Evolutionary conservation across 2,888 invertebrate genomes (phyloP), one percentile per base, ranked within the genome.

Genomic region (Chorisops tibialis): DNA sequence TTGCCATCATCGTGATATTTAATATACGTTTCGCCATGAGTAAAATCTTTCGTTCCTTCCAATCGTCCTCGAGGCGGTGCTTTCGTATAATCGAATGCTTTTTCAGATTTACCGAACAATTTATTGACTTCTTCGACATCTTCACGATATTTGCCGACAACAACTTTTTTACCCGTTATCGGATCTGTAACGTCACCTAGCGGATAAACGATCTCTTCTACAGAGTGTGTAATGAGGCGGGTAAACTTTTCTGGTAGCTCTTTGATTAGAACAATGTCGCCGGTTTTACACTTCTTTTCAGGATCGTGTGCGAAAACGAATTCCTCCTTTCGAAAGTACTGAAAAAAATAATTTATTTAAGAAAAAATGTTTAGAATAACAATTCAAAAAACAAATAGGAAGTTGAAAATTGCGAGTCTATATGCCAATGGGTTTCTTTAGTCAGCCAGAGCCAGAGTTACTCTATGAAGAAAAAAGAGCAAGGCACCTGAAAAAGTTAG

Each of bases 161-260:
- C 86, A 41, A 89, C 86, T 76, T 88, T 88, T 73, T 90, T 91
- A 14, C 89, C 89, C 45, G 89, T 88, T 21, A 94, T 79, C 2
- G 94, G 94, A 77, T 93, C 92, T n/a, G 86, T 89, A 54, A 92
- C 80, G 77, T 94, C 91, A 68, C 94, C 94, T 69, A 88, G 79
- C 2, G 88, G 88, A 76, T 89, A 91, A 14, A 94, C 83, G 4
- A 93, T 83, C 74, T 92, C 85, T 70, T 88, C 81, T 0, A 94
- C 85, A 79, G 86, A 82, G 72, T 93, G 93, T 6, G 89, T 88
- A 9, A 94, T 87, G 2, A 91, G 76, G 64, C 86, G 85, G 0
- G 91, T 89, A 65, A 91, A 70, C 74, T 87, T 89, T 62, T 86
- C 78, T 2, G 88, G 86, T 51, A 93, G 75, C 67, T 85, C 83